Conservation (phyloP, 92 coral and sea anemone species). For the Isaurus tuberculatus region DNA sequence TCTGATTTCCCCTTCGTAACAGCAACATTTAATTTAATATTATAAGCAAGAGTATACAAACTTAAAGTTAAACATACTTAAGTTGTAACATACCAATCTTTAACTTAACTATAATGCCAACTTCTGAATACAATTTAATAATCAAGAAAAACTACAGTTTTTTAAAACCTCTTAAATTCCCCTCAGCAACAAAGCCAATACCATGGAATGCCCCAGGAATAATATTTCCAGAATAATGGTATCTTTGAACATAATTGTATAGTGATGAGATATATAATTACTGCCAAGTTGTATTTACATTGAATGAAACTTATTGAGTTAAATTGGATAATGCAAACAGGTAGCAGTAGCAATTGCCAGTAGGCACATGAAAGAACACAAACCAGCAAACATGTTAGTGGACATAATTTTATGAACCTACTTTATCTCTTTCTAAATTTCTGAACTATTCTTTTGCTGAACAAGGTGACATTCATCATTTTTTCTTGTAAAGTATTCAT, state of each 20-base stretch:
- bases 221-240: slow-evolving; percentile 8
- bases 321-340: no score
- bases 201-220: slow-evolving; percentile 11
- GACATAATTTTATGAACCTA: neutral
- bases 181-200: neutral
- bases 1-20: neutral
- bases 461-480: slow-evolving; percentile 1
- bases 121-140: neutral
- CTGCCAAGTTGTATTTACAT: no score
- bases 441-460: slow-evolving; percentile 10
- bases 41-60: slow-evolving; percentile 1
- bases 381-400: neutral
- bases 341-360: no score
- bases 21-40: neutral
- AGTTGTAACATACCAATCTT: neutral
- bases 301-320: no score
- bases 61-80: neutral
- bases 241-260: neutral
- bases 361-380: no score
- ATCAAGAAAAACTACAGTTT: neutral
- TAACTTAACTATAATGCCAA: neutral
- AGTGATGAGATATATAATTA: neutral
- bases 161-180: neutral
- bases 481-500: neutral
- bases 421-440: slow-evolving; percentile 9